A percentile compares a stretch with the other conserved stretches of the same genome.
phyloP scores from a whole-genome alignment of 1,140 invertebrate genomes.

The Drosophila seguyi region DNA sequence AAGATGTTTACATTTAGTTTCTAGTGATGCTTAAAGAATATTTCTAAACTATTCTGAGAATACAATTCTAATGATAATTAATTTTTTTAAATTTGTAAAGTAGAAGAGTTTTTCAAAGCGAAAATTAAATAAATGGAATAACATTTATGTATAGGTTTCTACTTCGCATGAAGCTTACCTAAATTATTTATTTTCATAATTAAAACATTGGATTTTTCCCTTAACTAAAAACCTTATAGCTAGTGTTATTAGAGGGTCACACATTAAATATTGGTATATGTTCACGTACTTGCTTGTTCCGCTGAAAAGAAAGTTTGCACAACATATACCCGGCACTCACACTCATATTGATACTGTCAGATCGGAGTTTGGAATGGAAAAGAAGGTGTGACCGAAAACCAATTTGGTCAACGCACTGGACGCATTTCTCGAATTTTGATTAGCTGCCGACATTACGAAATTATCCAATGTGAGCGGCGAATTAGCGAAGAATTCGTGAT shows the following conservation, averaged over 20 bases:
- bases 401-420: constrained; percentile 40
- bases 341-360: constrained; percentile 23
- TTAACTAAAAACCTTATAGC: neutral
- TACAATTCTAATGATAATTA: too few relatives aligned
- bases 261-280: constrained; percentile 5
- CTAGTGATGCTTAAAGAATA: too few relatives aligned
- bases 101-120: neutral
- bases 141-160: neutral
- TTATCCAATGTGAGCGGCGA: constrained; percentile 21
- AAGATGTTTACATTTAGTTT: too few relatives aligned
- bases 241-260: constrained; percentile 1
- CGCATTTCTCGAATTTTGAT: constrained; percentile 50
- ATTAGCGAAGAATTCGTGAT: constrained; percentile 53
- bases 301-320: constrained; percentile 70
- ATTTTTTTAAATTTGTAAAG: too few relatives aligned
- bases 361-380: constrained; percentile 31
- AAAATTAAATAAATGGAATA: neutral
- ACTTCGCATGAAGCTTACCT: rapidly evolving
- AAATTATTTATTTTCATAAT: neutral
- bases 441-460: constrained; percentile 40
- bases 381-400: constrained; percentile 28
- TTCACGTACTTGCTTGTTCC: constrained; percentile 8
- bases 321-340: constrained; percentile 7
- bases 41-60: too few relatives aligned
- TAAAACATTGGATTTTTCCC: neutral